phyloP scores from a whole-genome alignment of 2,888 invertebrate species.

The Uloborus plumipes region DNA sequence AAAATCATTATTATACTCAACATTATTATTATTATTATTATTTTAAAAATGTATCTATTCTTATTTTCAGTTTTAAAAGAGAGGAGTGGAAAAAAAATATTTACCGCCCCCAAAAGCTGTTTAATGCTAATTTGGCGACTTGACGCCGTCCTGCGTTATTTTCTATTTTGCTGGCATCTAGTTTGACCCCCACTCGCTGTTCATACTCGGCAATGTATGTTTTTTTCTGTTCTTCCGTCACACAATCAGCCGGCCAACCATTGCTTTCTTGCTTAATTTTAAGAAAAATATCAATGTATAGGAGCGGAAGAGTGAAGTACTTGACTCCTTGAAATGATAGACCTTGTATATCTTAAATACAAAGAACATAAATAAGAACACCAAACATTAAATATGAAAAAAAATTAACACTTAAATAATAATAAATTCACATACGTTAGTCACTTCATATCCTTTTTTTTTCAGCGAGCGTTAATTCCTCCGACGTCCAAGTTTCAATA shows the following conservation, averaged over 20 bases:
- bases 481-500: too few relatives aligned
- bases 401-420: background rate
- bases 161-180: background rate
- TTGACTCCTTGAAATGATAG: background rate
- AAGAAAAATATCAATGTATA: background rate
- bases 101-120: too few relatives aligned
- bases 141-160: background rate
- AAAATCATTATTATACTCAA: too few relatives aligned
- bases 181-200: background rate
- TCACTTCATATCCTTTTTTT: background rate
- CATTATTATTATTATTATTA: too few relatives aligned
- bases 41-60: too few relatives aligned
- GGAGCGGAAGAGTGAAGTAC: background rate
- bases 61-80: too few relatives aligned
- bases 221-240: background rate
- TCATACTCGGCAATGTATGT: background rate
- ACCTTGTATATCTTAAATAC: background rate
- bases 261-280: background rate
- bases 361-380: too few relatives aligned
- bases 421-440: background rate
- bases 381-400: too few relatives aligned
- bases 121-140: background rate
- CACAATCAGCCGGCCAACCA: background rate
- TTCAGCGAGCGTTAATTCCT: background rate
- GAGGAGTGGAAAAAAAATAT: too few relatives aligned